These are phyloP conservation scores for Triplophysa siluroides DNA, from an alignment of 2,113 vertebrate genomes.

Conservation along the genomic window DNA sequence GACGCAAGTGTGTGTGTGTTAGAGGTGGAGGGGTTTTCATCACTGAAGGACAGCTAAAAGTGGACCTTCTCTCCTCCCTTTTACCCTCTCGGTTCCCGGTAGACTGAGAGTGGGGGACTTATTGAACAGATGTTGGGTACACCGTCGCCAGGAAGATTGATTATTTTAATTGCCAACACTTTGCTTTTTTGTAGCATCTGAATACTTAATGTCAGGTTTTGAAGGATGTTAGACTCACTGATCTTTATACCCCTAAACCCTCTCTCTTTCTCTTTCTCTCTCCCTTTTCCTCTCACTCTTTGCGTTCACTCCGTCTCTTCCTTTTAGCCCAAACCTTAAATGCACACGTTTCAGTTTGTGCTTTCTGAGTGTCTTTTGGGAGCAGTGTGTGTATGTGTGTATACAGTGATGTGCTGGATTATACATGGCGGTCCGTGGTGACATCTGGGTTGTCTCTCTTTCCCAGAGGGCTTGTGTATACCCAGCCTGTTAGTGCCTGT, in stretches of 20 bases:
- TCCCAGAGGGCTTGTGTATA: constrained; percentile 65
- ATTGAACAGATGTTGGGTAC: constrained; percentile 95
- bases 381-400: constrained; percentile 35
- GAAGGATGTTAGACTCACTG: constrained; percentile 82
- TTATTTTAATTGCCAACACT: constrained; percentile 97
- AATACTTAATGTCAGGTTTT: constrained; percentile 94
- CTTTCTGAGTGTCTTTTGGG: constrained; percentile 56
- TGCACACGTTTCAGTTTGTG: constrained; percentile 40
- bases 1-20: constrained; percentile 49
- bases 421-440: constrained; percentile 56
- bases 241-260: constrained; percentile 49
- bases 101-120: constrained; percentile 83
- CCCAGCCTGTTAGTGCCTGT: constrained; percentile 68
- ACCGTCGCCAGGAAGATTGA: constrained; percentile 91
- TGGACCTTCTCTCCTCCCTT: constrained; percentile 77
- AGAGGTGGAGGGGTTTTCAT: constrained; percentile 74
- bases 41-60: constrained; percentile 95
- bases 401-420: constrained; percentile 48
- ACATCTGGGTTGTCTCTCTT: constrained; percentile 64
- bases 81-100: constrained; percentile 54
- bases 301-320: background rate
- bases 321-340: constrained; percentile 46
- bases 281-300: constrained; percentile 10
- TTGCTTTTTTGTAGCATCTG: constrained; percentile 92
- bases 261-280: constrained; percentile 38